Conservation (phyloP, 2,113 vertebrate species). For the Forbesichthys papilliferus region DNA sequence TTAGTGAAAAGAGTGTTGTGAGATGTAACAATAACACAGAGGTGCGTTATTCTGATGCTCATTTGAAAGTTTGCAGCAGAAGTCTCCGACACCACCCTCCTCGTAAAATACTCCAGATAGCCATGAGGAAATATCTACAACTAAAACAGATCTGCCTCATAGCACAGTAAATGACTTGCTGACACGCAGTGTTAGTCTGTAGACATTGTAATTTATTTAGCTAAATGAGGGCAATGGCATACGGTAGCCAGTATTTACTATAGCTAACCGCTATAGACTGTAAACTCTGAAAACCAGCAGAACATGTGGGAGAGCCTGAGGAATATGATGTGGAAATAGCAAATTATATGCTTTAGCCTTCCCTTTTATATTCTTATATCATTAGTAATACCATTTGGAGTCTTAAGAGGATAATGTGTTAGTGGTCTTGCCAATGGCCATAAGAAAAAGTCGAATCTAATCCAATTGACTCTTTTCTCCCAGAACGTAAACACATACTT, state of each 20-base stretch:
- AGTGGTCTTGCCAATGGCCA: too few relatives aligned
- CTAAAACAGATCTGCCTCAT: conserved; percentile 39
- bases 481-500: too few relatives aligned
- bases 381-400: not conserved
- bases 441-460: too few relatives aligned
- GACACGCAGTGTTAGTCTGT: conserved; percentile 40
- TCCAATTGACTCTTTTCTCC: too few relatives aligned
- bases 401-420: too few relatives aligned
- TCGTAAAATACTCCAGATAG: conserved; percentile 51
- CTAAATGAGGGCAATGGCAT: conserved; percentile 9
- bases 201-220: conserved; percentile 33
- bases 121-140: conserved; percentile 54
- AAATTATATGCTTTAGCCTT: not conserved
- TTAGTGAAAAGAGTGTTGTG: conserved; percentile 32
- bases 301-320: conserved; percentile 5
- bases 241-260: conserved; percentile 21
- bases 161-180: conserved; percentile 42
- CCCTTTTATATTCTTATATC: not conserved
- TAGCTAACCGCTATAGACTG: conserved; percentile 1
- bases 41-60: conserved; percentile 49
- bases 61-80: conserved; percentile 67
- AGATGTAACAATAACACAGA: conserved; percentile 56
- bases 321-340: conserved; percentile 3
- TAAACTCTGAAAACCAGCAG: conserved; percentile 18
- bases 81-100: conserved; percentile 26